These are phyloP conservation scores for Zootoca vivipara DNA, from an alignment of 2,113 vertebrate species.

Conservation along the genomic window DNA sequence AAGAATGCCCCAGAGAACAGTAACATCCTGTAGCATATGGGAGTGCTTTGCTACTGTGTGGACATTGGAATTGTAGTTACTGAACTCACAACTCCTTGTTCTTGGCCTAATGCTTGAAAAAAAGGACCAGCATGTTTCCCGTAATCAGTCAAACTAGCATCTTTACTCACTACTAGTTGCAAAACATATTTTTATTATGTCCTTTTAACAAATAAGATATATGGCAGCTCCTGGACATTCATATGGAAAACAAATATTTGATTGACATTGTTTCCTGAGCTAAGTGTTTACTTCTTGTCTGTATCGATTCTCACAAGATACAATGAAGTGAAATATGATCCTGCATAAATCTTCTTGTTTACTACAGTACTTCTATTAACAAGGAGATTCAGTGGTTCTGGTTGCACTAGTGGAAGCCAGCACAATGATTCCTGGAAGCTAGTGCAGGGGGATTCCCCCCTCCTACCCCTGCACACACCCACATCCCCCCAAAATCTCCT, in stretches of 20 bases:
- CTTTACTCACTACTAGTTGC: not conserved
- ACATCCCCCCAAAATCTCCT: no score
- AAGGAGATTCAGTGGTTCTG: no score
- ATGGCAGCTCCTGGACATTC: not conserved
- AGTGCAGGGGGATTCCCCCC: no score
- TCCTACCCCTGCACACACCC: no score
- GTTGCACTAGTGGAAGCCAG: no score
- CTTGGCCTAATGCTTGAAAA: slow-evolving; percentile 1
- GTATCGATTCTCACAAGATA: not conserved
- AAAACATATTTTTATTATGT: not conserved
- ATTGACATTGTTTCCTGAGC: not conserved
- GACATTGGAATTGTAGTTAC: slow-evolving; percentile 7
- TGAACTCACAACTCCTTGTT: slow-evolving; percentile 17
- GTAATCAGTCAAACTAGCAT: slow-evolving; percentile 18
- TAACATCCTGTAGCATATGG: slow-evolving; percentile 26
- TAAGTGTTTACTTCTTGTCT: not conserved
- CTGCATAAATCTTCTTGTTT: not conserved
- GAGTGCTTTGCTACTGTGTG: slow-evolving; percentile 20
- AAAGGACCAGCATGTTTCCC: not conserved
- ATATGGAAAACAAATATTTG: not conserved
- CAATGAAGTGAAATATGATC: not conserved
- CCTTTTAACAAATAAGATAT: not conserved
- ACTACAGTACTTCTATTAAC: not conserved
- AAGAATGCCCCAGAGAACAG: slow-evolving; percentile 30
- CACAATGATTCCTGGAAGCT: no score